phyloP scores from a whole-genome alignment of 2,888 invertebrate species.

The Plusia festucae region DNA sequence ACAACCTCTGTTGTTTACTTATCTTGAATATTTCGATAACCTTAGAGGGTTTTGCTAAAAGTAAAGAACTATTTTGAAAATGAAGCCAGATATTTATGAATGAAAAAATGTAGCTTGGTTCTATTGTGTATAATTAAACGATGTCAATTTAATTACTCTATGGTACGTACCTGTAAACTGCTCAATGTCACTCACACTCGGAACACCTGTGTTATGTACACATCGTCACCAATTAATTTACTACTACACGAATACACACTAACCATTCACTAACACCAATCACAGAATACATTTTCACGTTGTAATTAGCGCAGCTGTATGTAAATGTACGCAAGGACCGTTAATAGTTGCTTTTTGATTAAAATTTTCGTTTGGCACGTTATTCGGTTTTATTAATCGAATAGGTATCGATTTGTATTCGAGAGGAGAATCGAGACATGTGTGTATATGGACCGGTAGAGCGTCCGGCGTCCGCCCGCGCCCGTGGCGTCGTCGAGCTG shows the following conservation, averaged over 20 bases:
- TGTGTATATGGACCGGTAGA: slow-evolving; percentile 60
- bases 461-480: slow-evolving; percentile 75
- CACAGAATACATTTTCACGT: slow-evolving; percentile 59
- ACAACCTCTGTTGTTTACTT: not conserved
- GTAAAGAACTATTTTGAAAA: not conserved
- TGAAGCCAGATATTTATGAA: not conserved
- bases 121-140: slow-evolving; percentile 12
- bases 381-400: slow-evolving; percentile 71
- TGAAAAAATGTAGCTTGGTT: slow-evolving; percentile 3
- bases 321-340: slow-evolving; percentile 25
- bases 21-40: slow-evolving; percentile 8
- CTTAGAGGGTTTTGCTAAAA: slow-evolving; percentile 1
- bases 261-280: slow-evolving; percentile 72
- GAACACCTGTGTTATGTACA: slow-evolving; percentile 56
- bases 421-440: slow-evolving; percentile 59
- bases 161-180: slow-evolving; percentile 60
- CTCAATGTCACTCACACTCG: slow-evolving; percentile 51
- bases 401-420: slow-evolving; percentile 80
- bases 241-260: slow-evolving; percentile 58
- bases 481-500: slow-evolving; percentile 75
- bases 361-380: slow-evolving; percentile 61
- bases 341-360: slow-evolving; percentile 60
- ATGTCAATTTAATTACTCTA: slow-evolving; percentile 5
- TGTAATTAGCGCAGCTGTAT: slow-evolving; percentile 52
- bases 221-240: slow-evolving; percentile 62